Conservation (phyloP, 2,797 vertebrate species). For the Sternotherus odoratus region DNA sequence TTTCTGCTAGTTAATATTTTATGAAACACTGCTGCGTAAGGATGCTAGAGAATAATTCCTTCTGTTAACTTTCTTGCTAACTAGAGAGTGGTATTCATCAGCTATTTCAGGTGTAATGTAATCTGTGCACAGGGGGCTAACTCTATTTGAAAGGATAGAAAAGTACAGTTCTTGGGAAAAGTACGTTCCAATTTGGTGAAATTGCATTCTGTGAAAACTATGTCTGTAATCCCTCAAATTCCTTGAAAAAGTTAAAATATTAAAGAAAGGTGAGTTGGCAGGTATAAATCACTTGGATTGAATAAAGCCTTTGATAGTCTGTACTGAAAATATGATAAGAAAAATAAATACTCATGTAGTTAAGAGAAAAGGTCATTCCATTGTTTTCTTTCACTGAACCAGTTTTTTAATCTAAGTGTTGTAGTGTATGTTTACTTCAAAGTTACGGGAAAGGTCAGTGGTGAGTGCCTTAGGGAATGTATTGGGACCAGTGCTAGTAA, state of each 20-base stretch:
- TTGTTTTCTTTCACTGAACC: neutral
- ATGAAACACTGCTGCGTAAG: neutral
- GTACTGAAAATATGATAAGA: neutral
- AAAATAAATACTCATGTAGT: neutral
- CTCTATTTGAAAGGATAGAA: neutral
- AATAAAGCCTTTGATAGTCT: neutral
- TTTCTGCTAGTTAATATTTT: neutral
- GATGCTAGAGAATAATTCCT: neutral
- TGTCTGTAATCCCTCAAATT: neutral
- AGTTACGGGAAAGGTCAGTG: neutral
- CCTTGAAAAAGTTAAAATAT: neutral
- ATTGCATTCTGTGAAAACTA: neutral
- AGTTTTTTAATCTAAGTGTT: neutral
- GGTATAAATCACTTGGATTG: neutral
- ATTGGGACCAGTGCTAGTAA: neutral
- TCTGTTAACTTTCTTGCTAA: neutral
- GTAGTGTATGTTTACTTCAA: neutral
- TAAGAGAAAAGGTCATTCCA: neutral
- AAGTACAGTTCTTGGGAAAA: fast-evolving
- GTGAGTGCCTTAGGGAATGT: neutral
- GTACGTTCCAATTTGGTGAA: neutral
- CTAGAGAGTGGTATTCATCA: conserved; percentile 29
- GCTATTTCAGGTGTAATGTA: neutral
- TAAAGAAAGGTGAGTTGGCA: neutral
- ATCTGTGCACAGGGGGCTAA: neutral